phyloP scores from a whole-genome alignment of 1,140 invertebrate genomes.

The Galleria mellonella region DNA sequence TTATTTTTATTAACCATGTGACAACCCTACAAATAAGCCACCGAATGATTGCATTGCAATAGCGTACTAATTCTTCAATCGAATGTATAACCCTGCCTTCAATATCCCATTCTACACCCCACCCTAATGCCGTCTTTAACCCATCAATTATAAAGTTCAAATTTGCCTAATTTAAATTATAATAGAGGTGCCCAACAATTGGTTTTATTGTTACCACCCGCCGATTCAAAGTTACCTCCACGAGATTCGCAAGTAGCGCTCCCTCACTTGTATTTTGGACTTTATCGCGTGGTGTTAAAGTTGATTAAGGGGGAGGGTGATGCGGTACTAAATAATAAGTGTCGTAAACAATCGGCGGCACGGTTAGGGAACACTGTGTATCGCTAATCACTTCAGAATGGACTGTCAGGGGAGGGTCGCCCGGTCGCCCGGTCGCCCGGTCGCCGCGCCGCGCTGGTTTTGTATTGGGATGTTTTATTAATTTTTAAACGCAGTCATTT shows the following conservation, averaged over 20 bases:
- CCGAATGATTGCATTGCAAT: constrained; percentile 57
- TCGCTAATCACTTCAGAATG: constrained; percentile 56
- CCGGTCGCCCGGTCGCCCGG: too few relatives aligned
- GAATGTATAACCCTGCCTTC: constrained; percentile 30
- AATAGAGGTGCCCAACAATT: constrained; percentile 52
- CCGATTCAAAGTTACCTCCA: constrained; percentile 52
- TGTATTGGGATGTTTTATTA: constrained; percentile 21
- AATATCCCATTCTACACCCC: neutral
- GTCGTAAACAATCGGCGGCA: constrained; percentile 43
- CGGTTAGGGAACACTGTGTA: constrained; percentile 26
- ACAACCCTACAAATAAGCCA: constrained; percentile 25
- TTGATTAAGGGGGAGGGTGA: constrained; percentile 12
- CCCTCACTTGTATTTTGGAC: constrained; percentile 13
- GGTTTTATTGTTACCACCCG: constrained; percentile 69
- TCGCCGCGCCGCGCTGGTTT: too few relatives aligned
- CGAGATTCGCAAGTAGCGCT: constrained; percentile 21
- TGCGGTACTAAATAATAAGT: constrained; percentile 51
- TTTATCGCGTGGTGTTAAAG: constrained; percentile 14
- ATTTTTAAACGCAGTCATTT: constrained; percentile 15
- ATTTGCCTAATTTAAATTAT: constrained; percentile 12
- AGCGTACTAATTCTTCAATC: constrained; percentile 65
- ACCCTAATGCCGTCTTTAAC: constrained; percentile 12
- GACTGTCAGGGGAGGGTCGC: constrained; percentile 16
- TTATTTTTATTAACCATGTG: neutral
- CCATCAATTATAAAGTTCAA: constrained; percentile 17